phyloP scores from a whole-genome alignment of 1,140 invertebrate genomes.

The Drosophila tristis region DNA sequence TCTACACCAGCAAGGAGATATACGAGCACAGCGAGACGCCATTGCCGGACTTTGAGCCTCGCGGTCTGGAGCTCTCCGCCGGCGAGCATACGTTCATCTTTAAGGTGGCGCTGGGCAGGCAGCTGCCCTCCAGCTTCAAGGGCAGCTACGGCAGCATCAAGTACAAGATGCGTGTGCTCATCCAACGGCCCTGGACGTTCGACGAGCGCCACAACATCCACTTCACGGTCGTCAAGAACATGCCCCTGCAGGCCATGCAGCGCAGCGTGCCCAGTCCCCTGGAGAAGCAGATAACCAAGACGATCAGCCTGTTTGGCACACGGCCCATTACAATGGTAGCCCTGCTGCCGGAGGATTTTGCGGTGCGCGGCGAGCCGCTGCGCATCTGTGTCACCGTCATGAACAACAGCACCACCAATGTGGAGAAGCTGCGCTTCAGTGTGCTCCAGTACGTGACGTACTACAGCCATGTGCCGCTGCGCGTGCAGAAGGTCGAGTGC shows the following conservation, averaged over 20 bases:
- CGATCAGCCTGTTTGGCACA: conserved; percentile 78
- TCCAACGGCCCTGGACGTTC: conserved; percentile 78
- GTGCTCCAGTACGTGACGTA: conserved; percentile 75
- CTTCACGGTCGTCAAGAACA: conserved; percentile 72
- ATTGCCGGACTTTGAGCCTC: conserved; percentile 70
- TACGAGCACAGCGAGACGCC: conserved; percentile 75
- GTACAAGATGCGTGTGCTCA: conserved; percentile 80
- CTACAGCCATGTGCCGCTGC: conserved; percentile 73
- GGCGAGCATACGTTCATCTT: conserved; percentile 78
- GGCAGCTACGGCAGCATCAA: conserved; percentile 81
- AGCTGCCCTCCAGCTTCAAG: conserved; percentile 74
- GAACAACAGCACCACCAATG: conserved; percentile 79
- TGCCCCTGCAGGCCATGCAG: conserved; percentile 58
- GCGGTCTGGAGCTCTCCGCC: conserved; percentile 67
- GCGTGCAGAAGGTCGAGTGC: conserved; percentile 75
- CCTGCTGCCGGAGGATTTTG: conserved; percentile 70
- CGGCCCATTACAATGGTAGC: conserved; percentile 78
- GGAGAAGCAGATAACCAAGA: conserved; percentile 80
- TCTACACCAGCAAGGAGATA: conserved; percentile 81
- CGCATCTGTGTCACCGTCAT: conserved; percentile 78
- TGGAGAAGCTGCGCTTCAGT: conserved; percentile 79
- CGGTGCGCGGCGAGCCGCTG: conserved; percentile 72
- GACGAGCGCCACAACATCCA: conserved; percentile 78
- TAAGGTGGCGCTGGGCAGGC: conserved; percentile 57
- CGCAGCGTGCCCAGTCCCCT: conserved; percentile 61